Percentiles rank a stretch among this genome's conserved stretches.
These are phyloP conservation scores for Cephalotes varians DNA, from an alignment of 2,888 invertebrate species.

Conservation along the genomic window DNA sequence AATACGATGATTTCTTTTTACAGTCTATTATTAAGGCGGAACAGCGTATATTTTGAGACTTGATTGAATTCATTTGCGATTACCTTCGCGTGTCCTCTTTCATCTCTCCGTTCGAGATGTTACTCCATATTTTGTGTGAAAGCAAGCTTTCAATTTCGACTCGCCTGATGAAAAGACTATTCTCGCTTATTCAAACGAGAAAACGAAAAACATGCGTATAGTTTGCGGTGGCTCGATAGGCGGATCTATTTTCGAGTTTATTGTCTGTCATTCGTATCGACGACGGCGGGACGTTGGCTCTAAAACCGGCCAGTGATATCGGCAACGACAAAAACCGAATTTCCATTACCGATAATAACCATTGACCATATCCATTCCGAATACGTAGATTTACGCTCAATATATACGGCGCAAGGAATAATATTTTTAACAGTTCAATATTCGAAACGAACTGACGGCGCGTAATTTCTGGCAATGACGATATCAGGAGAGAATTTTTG, in stretches of 20 bases:
- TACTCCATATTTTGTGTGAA: slow-evolving; percentile 13
- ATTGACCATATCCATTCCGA: neutral
- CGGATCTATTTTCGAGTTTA: slow-evolving; percentile 19
- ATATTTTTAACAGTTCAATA: slow-evolving; percentile 33
- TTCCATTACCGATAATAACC: slow-evolving; percentile 19
- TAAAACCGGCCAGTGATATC: slow-evolving; percentile 6
- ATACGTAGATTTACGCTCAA: neutral
- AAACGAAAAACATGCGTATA: neutral
- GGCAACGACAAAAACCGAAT: neutral
- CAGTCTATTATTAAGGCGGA: neutral
- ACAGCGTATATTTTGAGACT: neutral
- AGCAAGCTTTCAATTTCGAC: slow-evolving; percentile 9
- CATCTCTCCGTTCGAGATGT: slow-evolving; percentile 2
- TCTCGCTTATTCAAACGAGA: slow-evolving; percentile 9
- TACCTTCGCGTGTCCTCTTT: neutral
- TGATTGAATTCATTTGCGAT: slow-evolving; percentile 27
- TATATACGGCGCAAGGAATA: neutral
- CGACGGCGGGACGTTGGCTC: neutral
- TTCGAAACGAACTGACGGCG: neutral
- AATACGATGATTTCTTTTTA: neutral
- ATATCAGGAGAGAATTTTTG: neutral
- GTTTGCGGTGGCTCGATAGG: neutral
- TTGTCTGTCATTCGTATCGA: slow-evolving; percentile 13
- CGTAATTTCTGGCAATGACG: neutral
- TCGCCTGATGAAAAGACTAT: neutral